Evolutionary conservation across 23 tunicate genomes (phyloP).

Genomic region (Clavelina lepadiformis): DNA sequence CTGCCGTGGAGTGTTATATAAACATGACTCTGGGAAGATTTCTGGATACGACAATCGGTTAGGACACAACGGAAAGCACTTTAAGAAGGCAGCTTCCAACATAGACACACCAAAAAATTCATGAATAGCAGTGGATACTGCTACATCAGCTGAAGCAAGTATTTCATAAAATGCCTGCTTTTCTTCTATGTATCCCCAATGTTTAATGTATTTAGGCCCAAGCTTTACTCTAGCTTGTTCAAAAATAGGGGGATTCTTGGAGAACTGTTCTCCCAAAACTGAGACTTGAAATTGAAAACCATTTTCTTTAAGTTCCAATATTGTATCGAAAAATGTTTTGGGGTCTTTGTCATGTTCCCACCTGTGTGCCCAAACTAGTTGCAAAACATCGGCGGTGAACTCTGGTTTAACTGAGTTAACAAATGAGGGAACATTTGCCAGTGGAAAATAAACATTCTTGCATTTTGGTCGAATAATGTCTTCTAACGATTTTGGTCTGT

Average conservation of each 20-base stretch:
- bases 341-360: slow-evolving; percentile 98
- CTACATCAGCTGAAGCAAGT: slow-evolving; percentile 53
- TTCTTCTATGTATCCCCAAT: slow-evolving; percentile 58
- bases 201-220: slow-evolving; percentile 36
- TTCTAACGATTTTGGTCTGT: slow-evolving; percentile 26
- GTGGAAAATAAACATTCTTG: slow-evolving; percentile 70
- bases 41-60: slow-evolving; percentile 83
- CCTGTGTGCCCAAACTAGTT: slow-evolving; percentile 89
- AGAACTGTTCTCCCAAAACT: slow-evolving; percentile 65
- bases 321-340: slow-evolving; percentile 54
- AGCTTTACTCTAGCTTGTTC: slow-evolving; percentile 43
- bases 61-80: slow-evolving; percentile 89
- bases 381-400: slow-evolving; percentile 7
- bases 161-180: slow-evolving; percentile 34
- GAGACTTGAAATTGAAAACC: slow-evolving; percentile 58
- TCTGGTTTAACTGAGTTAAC: no score
- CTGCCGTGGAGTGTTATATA: slow-evolving; percentile 77
- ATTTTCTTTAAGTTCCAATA: slow-evolving; percentile 46
- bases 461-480: slow-evolving; percentile 45
- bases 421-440: slow-evolving; percentile 2
- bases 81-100: slow-evolving; percentile 60
- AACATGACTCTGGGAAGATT: slow-evolving; percentile 57
- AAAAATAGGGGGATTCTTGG: slow-evolving; percentile 62
- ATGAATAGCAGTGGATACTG: slow-evolving; percentile 84
- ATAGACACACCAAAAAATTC: slow-evolving; percentile 95